phyloP scores from a whole-genome alignment of 2,797 vertebrate species.

The Lithobates pipiens region DNA sequence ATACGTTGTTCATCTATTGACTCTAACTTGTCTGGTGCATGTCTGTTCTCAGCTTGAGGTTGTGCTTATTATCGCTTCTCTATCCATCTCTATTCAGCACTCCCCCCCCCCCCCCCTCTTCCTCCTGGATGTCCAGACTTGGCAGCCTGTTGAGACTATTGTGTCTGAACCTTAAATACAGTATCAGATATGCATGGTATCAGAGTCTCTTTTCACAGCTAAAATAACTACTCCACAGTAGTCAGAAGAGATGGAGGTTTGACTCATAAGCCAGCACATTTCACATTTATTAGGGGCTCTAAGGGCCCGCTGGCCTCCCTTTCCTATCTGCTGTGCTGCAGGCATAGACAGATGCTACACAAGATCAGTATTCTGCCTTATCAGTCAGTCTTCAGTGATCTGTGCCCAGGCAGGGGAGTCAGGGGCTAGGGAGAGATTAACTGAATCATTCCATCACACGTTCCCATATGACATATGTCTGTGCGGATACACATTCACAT shows the following conservation, averaged over 20 bases:
- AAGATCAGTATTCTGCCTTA: slow-evolving; percentile 10
- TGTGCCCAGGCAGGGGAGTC: slow-evolving; percentile 10
- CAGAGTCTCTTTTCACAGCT: slow-evolving; percentile 39
- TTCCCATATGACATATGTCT: slow-evolving; percentile 1
- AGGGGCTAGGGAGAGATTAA: not conserved
- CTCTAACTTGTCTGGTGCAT: not conserved
- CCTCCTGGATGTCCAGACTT: not conserved
- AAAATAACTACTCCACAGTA: slow-evolving; percentile 38
- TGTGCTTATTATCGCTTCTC: not conserved
- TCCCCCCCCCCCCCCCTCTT: not conserved
- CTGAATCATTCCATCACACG: not conserved
- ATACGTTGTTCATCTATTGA: not conserved
- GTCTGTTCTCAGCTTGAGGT: not conserved
- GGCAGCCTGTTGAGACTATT: slow-evolving; percentile 23
- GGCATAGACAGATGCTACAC: not conserved
- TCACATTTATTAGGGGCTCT: slow-evolving; percentile 14
- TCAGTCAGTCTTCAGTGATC: slow-evolving; percentile 13
- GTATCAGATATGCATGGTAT: slow-evolving; percentile 26
- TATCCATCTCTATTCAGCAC: not conserved
- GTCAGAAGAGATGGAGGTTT: not conserved
- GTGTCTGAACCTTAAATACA: slow-evolving; percentile 30
- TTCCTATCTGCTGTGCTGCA: slow-evolving; percentile 7
- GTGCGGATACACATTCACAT: not conserved
- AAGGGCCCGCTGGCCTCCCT: not conserved
- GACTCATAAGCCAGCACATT: slow-evolving; percentile 5